Evolutionary conservation across 1,140 invertebrate genomes (phyloP).

Genomic region (Procambarus virginalis): DNA sequence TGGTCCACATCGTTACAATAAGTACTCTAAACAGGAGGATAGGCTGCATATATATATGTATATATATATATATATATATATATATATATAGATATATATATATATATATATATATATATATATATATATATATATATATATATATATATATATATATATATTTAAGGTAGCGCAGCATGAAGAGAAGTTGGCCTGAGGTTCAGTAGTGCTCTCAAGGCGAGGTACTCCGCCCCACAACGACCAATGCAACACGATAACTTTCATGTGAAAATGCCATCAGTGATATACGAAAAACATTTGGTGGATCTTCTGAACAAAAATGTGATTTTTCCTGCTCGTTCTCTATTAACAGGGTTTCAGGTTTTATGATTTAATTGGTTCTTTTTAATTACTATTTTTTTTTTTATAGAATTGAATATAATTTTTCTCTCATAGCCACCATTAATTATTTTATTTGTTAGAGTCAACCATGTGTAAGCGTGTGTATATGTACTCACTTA

Average conservation of each 20-base stretch:
- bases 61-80: too few relatives aligned
- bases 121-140: too few relatives aligned
- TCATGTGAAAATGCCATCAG: neutral
- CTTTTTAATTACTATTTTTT: neutral
- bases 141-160: too few relatives aligned
- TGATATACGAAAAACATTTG: neutral
- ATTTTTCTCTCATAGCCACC: neutral
- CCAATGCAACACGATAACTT: neutral
- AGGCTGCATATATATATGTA: too few relatives aligned
- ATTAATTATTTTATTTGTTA: neutral
- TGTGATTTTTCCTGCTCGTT: neutral
- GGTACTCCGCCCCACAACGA: neutral
- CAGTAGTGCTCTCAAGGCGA: too few relatives aligned
- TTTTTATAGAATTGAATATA: neutral
- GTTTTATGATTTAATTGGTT: conserved; percentile 10
- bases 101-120: too few relatives aligned
- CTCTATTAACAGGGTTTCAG: conserved; percentile 9
- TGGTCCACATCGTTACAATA: too few relatives aligned
- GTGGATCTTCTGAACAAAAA: neutral
- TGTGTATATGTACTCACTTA: neutral
- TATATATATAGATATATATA: too few relatives aligned
- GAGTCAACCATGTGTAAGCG: neutral
- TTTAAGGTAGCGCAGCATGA: too few relatives aligned
- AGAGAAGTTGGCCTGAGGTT: too few relatives aligned
- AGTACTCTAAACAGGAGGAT: too few relatives aligned